A percentile compares a stretch with the other conserved stretches of the same genome.
phyloP scores from a whole-genome alignment of 2,888 invertebrate genomes.

The Eristalinus sepulchralis region DNA sequence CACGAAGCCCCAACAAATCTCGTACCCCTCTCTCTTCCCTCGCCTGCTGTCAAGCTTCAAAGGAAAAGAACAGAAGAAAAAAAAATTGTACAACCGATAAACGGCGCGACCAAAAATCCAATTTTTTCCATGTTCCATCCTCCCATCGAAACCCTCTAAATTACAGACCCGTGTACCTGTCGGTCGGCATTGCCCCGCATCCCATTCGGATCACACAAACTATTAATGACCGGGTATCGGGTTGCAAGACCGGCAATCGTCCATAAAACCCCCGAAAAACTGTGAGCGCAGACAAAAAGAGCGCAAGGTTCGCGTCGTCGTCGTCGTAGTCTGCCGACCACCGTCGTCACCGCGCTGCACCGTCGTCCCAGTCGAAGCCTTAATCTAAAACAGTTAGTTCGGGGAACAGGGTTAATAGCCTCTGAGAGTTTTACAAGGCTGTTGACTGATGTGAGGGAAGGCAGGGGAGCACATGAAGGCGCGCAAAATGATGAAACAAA shows the following conservation, averaged over 20 bases:
- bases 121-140: neutral
- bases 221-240: constrained; percentile 45
- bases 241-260: constrained; percentile 21
- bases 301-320: neutral
- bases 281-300: neutral
- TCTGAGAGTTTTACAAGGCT: constrained; percentile 44
- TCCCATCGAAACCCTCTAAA: constrained; percentile 30
- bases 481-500: constrained; percentile 44
- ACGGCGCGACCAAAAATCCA: neutral
- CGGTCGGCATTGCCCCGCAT: constrained; percentile 36
- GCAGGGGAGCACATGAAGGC: neutral
- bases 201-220: constrained; percentile 42
- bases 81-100: neutral
- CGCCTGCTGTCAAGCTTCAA: too few species aligned
- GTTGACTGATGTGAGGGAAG: constrained; percentile 18
- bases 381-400: constrained; percentile 50
- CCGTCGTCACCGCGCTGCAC: too few species aligned
- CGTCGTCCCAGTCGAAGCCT: constrained; percentile 13
- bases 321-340: too few species aligned
- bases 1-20: too few species aligned
- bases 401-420: constrained; percentile 41
- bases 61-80: too few species aligned
- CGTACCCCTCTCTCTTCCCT: too few species aligned
- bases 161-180: constrained; percentile 24
- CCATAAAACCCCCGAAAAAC: neutral